Evolutionary conservation across 2,113 vertebrate species (phyloP).

Genomic region (Petaurus breviceps): DNA sequence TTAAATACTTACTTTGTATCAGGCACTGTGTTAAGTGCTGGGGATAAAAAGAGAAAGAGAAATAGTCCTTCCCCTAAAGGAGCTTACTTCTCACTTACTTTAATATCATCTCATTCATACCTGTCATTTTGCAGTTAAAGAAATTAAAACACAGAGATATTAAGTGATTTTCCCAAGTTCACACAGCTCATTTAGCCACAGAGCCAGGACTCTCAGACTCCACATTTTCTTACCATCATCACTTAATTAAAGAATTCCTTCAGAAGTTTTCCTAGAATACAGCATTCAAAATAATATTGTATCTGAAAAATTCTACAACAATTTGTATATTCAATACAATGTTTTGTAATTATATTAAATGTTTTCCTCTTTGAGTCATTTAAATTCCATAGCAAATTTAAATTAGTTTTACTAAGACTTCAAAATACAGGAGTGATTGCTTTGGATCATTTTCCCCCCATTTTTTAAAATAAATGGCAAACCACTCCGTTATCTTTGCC

Average conservation of each 20-base stretch:
- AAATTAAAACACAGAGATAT: neutral
- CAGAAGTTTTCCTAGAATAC: too few relatives aligned
- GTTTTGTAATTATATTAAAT: neutral
- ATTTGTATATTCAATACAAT: too few relatives aligned
- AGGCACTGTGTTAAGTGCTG: neutral
- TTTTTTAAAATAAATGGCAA: neutral
- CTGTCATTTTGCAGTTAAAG: neutral
- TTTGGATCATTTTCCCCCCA: neutral
- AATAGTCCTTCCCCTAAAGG: neutral
- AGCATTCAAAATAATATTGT: neutral
- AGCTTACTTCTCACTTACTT: neutral
- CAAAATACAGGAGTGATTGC: constrained; percentile 7
- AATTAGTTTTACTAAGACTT: constrained; percentile 19
- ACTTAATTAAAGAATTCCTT: too few relatives aligned
- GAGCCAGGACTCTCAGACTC: neutral
- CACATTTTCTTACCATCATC: neutral
- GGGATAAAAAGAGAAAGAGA: neutral
- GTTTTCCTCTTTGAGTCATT: neutral
- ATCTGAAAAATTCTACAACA: too few relatives aligned
- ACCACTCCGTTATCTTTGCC: too few relatives aligned
- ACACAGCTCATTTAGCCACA: constrained; percentile 5
- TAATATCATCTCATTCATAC: neutral
- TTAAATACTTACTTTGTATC: neutral
- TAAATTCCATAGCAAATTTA: constrained; percentile 15
- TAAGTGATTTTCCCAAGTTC: neutral